Conservation (phyloP, 2,113 vertebrate genomes). For the Notiomystis cincta region DNA sequence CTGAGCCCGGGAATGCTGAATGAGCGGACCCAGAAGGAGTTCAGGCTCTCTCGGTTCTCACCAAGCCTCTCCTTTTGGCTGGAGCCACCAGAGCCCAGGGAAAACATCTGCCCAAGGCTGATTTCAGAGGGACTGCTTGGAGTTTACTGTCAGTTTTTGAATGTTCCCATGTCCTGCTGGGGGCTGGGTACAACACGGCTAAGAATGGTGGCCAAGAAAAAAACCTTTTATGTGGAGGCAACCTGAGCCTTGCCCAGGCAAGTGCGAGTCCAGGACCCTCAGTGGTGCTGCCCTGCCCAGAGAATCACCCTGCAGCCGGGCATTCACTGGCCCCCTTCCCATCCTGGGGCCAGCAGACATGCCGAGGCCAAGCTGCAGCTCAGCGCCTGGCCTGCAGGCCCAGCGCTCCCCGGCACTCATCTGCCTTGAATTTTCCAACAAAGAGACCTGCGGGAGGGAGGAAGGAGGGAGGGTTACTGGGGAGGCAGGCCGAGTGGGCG, state of each 20-base stretch:
- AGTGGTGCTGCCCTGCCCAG: not conserved
- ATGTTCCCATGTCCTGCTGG: not conserved
- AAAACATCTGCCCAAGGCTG: slow-evolving; percentile 5
- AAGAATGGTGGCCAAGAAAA: not conserved
- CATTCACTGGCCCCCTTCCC: rapidly evolving
- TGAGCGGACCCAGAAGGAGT: not conserved
- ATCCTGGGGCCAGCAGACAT: not conserved
- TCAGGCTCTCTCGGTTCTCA: not conserved
- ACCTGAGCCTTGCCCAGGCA: rapidly evolving
- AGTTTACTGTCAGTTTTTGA: not conserved
- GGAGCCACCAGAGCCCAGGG: not conserved
- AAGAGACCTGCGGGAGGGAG: slow-evolving; percentile 47
- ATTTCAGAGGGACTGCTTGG: not conserved
- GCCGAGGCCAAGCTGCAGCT: not conserved
- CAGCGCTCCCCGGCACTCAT: not conserved
- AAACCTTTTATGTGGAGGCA: not conserved
- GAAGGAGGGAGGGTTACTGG: slow-evolving; percentile 10
- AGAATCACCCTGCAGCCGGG: rapidly evolving
- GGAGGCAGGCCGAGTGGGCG: slow-evolving; percentile 38
- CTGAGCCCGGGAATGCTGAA: not conserved
- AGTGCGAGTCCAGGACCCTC: not conserved
- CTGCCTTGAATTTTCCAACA: slow-evolving; percentile 56
- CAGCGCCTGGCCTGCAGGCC: not conserved
- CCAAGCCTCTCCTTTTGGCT: not conserved
- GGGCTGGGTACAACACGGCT: not conserved